A percentile compares a stretch with the other conserved stretches of the same genome.
Evolutionary conservation across 2,888 invertebrate genomes (phyloP).

Genomic region (Rhingia rostrata): DNA sequence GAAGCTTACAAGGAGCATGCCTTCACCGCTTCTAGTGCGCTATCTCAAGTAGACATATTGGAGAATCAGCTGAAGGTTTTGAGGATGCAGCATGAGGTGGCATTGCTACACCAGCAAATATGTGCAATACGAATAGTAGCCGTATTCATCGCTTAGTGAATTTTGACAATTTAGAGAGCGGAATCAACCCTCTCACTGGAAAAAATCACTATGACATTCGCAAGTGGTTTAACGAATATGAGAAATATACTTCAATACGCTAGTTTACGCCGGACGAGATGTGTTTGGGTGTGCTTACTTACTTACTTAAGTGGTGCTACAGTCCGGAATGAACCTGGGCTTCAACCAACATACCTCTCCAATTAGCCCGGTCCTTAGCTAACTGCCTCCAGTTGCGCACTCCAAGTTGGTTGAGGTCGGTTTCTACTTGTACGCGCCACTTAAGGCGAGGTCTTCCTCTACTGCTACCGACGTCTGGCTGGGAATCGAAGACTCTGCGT

Average conservation of each 20-base stretch:
- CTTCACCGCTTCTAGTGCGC: neutral
- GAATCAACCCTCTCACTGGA: neutral
- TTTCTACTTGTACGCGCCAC: too few relatives aligned
- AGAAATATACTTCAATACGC: conserved; percentile 1
- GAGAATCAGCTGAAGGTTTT: neutral
- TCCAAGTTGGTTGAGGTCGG: too few relatives aligned
- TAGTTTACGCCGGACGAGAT: conserved; percentile 1
- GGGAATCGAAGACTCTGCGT: too few relatives aligned
- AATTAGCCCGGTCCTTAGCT: too few relatives aligned
- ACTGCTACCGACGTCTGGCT: too few relatives aligned
- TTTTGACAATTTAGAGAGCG: conserved; percentile 3
- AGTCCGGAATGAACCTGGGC: too few relatives aligned
- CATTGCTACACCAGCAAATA: neutral
- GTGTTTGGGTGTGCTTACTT: conserved; percentile 11
- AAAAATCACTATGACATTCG: conserved; percentile 4
- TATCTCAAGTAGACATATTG: neutral
- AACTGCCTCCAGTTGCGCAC: too few relatives aligned
- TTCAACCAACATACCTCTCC: too few relatives aligned
- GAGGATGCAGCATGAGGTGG: neutral
- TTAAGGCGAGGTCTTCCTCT: too few relatives aligned
- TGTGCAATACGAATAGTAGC: neutral
- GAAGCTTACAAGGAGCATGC: neutral
- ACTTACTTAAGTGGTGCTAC: too few relatives aligned
- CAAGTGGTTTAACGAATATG: conserved; percentile 1
- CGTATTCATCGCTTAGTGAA: neutral